Evolutionary conservation across 2,888 invertebrate genomes (phyloP), one percentile per base, ranked within the genome.

Genomic region (Horisme vitalbata): DNA sequence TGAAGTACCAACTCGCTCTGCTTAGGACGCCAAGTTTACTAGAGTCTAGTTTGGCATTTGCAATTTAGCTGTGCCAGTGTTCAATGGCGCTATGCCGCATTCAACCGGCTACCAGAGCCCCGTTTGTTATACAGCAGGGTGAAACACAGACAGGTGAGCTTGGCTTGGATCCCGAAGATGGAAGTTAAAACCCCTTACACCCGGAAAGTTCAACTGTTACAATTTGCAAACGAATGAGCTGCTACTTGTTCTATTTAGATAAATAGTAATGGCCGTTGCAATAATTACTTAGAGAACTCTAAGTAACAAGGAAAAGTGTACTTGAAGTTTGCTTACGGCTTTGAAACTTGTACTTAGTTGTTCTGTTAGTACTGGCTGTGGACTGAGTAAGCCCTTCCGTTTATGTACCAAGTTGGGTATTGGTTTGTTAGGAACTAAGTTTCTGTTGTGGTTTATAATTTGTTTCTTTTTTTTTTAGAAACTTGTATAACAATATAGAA

Each of bases 251-350:
- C 26, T 27, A 24, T 20, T 3, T 35, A 53, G 33, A 48, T 45
- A 53, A 49, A 51, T 38, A 26, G 41, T 48, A 54, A 59, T 50
- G 52, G 38, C 37, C 41, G 50, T 34, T 41, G 52, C 49, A 62
- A 58, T 62, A 57, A 59, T 62, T 58, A 56, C 61, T 58, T 55
- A 55, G 49, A 41, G 31, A 60, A 61, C 57, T 59, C 47, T 50
- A 55, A 55, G 52, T 47, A 54, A 50, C 53, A 55, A 45, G 53
- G 59, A 56, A 59, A 57, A 57, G 52, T 50, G 55, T 55, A 50
- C 53, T 54, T 57, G 55, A 39, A 59, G 52, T 59, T 59, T 49
- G 50, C 50, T 48, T 39, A 57, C 55, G 43, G 51, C 49, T 52
- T 47, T 27, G 41, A 49, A 58, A 57, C 56, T 58, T 55, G 46